Evolutionary conservation across 2,113 vertebrate genomes (phyloP), one percentile per base, ranked within the genome.

Genomic region (Cricetomys ansorgei): DNA sequence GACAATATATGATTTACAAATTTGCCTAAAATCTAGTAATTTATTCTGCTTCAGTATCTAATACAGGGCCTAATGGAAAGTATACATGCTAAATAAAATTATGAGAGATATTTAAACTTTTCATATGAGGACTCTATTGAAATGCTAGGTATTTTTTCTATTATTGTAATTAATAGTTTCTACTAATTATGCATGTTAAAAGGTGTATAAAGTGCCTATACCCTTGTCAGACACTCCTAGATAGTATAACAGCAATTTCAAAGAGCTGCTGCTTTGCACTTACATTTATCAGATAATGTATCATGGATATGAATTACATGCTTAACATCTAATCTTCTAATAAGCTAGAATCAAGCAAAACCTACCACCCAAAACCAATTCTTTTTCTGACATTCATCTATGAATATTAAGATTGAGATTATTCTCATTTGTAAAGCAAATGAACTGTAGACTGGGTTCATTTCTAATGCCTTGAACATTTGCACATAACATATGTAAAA

Each of bases 401-500:
- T 81, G 43, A 94, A 72, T 92, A 64, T 62, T 85, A 73, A 43
- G 88, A 67, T 89, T 86, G 53, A 70, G 65, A 77, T 65, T 76
- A 91, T 94, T 67, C 59, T 87, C 9, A 72, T 6, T 79, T 34
- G 34, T 11, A 65, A 40, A 89, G 2, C 53, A 62, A 86, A 65
- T 76, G 43, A 77, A 55, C 7, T 72, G 27, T 8, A 91, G 67
- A 29, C 73, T 23, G 0, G 50, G 12, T 84, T 69, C 59, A n/a
- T 67, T 34, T 88, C 79, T 84, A 2, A 69, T 89, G 21, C 55
- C 16, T 77, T 91, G 83, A 27, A 23, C 6, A 84, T 40, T 73
- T 94, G 11, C 77, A 16, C 69, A 73, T 97, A 69, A 90, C 59
- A 84, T 92, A 92, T 87, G 67, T 88, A 0, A 73, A 69, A 65